phyloP scores from a whole-genome alignment of 2,888 invertebrate species.

The Strigamia transsilvanica region DNA sequence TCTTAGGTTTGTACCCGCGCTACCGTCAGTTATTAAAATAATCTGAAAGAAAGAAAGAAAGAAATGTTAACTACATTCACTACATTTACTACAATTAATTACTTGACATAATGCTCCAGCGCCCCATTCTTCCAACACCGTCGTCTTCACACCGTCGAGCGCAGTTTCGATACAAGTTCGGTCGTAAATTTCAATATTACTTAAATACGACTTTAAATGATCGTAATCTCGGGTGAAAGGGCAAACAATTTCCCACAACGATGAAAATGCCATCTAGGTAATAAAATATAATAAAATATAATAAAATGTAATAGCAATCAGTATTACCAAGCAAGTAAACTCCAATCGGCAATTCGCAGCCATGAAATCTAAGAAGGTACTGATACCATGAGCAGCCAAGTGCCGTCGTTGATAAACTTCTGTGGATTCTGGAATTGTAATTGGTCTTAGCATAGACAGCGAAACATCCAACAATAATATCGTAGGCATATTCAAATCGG shows the following conservation, averaged over 20 bases:
- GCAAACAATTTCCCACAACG: slow-evolving; percentile 68
- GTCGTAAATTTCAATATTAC: slow-evolving; percentile 82
- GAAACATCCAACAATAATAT: slow-evolving; percentile 77
- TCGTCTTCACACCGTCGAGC: slow-evolving; percentile 78
- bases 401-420: slow-evolving; percentile 71
- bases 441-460: slow-evolving; percentile 74
- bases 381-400: slow-evolving; percentile 74
- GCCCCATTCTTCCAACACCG: slow-evolving; percentile 89
- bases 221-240: slow-evolving; percentile 91
- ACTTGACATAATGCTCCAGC: slow-evolving; percentile 82
- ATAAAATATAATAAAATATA: slow-evolving; percentile 32
- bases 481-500: slow-evolving; percentile 70
- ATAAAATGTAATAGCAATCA: background rate
- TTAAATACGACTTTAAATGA: slow-evolving; percentile 76
- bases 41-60: slow-evolving; percentile 65
- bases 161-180: slow-evolving; percentile 85
- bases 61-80: background rate
- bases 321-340: slow-evolving; percentile 73
- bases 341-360: slow-evolving; percentile 74
- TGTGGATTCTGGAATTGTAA: slow-evolving; percentile 66
- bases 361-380: slow-evolving; percentile 73
- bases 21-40: slow-evolving; percentile 79
- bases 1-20: slow-evolving; percentile 73
- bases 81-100: slow-evolving; percentile 55
- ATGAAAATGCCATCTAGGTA: slow-evolving; percentile 64